Evolutionary conservation across 2,888 invertebrate species (phyloP), one percentile per base, ranked within the genome.

Genomic region (Stenurella melanura): DNA sequence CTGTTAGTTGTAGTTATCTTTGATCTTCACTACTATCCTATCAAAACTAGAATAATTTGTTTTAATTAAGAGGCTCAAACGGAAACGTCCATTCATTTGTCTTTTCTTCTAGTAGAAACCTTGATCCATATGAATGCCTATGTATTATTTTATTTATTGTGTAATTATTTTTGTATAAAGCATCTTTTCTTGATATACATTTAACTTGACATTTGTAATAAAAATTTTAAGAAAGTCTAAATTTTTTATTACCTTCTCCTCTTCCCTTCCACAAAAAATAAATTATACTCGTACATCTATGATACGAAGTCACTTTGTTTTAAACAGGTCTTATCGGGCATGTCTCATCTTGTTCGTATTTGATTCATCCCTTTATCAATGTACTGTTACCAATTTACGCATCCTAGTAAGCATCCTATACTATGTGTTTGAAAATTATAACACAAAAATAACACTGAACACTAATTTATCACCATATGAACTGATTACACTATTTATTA

Each of bases 121-220:
- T 26, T 42, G 70, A 60, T 60, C 50, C 26, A 56, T 26, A 57
- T 30, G 42, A 60, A 42, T 57, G 57, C 58, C 34, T 57, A 19
- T 69, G 30, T 30, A 30, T 61, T 12, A 42, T 42, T 64, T 70
- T 60, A 70, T 70, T 70, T 70, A 60, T 70, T 70, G 60, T 70
- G 70, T 70, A 70, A 70, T 70, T 70, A 60, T 70, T 70, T 70
- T 70, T 70, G 70, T 70, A 70, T 70, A 70, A 60, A 70, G 60
- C 38, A 60, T 70, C 18, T 60, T 70, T 69, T 69, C 69, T 58
- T 18, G 60, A 70, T 70, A 58, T 60, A 70, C 42, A 64, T 64
- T 7, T 38, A 60, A 58, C 42, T 70, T 70, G 70, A 70, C 70
- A 70, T 70, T 70, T 70, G 60, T 70, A 70, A 70, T 70, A 70